Percentiles rank a stretch among this genome's conserved stretches.
phyloP scores from a whole-genome alignment of 2,888 invertebrate species.

The Melanargia galathea region DNA sequence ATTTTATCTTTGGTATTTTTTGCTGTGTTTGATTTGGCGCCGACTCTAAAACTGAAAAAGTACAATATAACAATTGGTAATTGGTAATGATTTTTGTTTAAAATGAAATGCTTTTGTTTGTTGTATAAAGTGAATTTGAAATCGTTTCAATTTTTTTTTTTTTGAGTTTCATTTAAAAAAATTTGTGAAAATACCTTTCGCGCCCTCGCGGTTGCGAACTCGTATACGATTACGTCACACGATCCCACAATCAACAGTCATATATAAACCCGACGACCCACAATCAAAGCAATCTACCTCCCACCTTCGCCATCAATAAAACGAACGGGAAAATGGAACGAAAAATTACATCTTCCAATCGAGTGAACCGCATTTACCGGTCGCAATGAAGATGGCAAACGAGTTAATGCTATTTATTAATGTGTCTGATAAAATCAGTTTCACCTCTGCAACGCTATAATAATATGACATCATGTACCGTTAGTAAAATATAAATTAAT shows the following conservation, averaged over 20 bases:
- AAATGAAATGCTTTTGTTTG: no score
- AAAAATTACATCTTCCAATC: constrained; percentile 45
- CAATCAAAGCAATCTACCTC: constrained; percentile 19
- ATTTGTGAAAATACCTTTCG: no score
- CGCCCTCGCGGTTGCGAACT: no score
- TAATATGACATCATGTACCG: constrained; percentile 47
- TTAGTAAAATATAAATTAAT: constrained; percentile 23
- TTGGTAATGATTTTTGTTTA: no score
- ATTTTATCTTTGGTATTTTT: no score
- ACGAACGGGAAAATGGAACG: constrained; percentile 40
- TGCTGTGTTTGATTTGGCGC: no score
- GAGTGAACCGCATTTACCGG: constrained; percentile 45
- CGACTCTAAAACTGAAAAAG: no score
- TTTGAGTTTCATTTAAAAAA: no score
- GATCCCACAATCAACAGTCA: neutral
- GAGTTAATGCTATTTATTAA: constrained; percentile 57
- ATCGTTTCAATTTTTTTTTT: no score
- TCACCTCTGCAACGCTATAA: constrained; percentile 41
- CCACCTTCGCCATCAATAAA: constrained; percentile 31
- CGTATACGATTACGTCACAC: neutral
- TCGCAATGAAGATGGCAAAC: constrained; percentile 51
- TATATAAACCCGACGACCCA: constrained; percentile 9
- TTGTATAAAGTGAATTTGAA: no score
- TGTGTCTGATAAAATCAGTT: constrained; percentile 54
- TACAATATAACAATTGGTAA: no score